Base-by-base conservation (phyloP, 2,888 invertebrate species). In the Thecocarcelia acutangulata region DNA sequence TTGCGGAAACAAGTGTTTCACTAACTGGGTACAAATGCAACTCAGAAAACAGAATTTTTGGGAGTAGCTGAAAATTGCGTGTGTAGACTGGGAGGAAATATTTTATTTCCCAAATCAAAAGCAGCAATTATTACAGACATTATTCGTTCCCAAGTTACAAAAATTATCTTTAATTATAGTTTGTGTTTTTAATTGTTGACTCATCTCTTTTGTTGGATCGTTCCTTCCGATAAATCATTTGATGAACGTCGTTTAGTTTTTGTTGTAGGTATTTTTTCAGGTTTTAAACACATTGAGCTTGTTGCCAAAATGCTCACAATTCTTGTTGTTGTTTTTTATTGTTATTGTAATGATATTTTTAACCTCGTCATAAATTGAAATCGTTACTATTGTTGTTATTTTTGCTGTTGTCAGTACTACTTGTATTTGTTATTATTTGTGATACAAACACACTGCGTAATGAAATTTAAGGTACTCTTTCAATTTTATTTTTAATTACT, bases 291-390 rank as follows among this genome's bases (percentile, higher is more conserved):
- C n/a, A n/a, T n/a, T n/a, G n/a, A n/a, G n/a, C n/a, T n/a, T n/a
- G n/a, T n/a, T n/a, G n/a, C n/a, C n/a, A n/a, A n/a, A n/a, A n/a
- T n/a, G n/a, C n/a, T n/a, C n/a, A n/a, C n/a, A n/a, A n/a, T n/a
- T n/a, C 66, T 69, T 54, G 52, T 48, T 75, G 58, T 19, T 44
- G 59, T 24, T 33, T 42, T 11, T 44, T 61, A 1, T 59, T 59
- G 42, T 12, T 50, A 5, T 56, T 48, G 28, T 64, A 40, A 9
- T 5, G 1, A 52, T 37, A 21, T n/a, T 13, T 50, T 33, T 75
- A 66, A 66, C 48, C 50, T 58, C 46, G 63, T 66, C 17, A 13
- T 48, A 64, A 58, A 64, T 40, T 48, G 24, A 75, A 59, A 42
- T 8, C 44, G 11, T 5, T 24, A 5, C 46, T 59, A 15, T 37